Base-by-base conservation (phyloP, 2,888 invertebrate species). In the Epirrhoe tristata region DNA sequence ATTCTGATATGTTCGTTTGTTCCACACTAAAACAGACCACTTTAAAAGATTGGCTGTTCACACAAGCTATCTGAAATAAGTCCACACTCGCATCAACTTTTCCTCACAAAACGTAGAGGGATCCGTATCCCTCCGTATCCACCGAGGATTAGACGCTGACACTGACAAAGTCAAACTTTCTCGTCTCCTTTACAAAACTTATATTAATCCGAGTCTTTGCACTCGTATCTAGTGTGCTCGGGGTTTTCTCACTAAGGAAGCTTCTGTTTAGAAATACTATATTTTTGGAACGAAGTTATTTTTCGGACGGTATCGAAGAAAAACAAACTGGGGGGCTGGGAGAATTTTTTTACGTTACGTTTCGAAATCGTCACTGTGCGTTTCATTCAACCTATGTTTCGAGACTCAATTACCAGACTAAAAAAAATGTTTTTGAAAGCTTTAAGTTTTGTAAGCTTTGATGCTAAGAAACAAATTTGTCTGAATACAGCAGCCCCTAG, bases 81-180 rank as follows among this genome's bases (percentile, higher is more conserved):
- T 39, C 39, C 36, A 39, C 39, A 55, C 16, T 36, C 16, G 12
- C 59, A 53, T 53, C 55, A 62, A 62, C 55, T 55, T 55, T 55
- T 61, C 55, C 55, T 34, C 48, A 61, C 48, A 54, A 16, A 58
- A 58, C 50, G 34, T 36, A 50, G 32, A 54, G 63, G 34, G 57
- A 39, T 60, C 32, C 56, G 52, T 60, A 46, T 34, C 56, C 54
- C 32, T 60, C 32, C 56, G 52, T 60, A 46, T 34, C 56, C 54
- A 58, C 16, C 14, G 32, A 36, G 55, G 62, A 62, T 56, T 62
- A 62, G 39, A 51, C 52, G 8, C 51, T 58, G 63, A 53, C 63
- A 63, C 57, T 63, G 46, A 63, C 63, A 57, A 57, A 63, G 57
- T 63, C 57, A 63, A 63, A 63, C 32, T 58, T 63, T 58, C 46